A percentile compares a stretch with the other conserved stretches of the same genome.
Conservation (phyloP, 2,113 vertebrate genomes). For the Vireo altiloquus region DNA sequence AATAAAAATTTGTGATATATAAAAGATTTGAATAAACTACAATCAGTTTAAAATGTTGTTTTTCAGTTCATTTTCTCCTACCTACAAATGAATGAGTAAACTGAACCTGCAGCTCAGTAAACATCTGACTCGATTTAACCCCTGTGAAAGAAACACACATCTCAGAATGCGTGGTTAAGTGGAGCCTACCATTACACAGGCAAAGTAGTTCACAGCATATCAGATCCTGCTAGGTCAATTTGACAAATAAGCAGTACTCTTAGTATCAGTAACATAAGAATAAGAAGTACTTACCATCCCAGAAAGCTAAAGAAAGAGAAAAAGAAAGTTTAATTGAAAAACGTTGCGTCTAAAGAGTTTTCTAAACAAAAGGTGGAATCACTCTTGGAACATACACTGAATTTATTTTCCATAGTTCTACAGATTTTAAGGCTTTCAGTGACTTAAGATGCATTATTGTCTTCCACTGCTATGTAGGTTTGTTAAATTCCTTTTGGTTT, state of each 20-base stretch:
- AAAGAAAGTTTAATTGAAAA: not conserved
- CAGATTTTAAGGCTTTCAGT: not conserved
- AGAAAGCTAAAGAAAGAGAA: conserved; percentile 40
- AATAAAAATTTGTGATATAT: not conserved
- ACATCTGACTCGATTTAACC: not conserved
- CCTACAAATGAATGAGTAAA: not conserved
- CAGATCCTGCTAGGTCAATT: not conserved
- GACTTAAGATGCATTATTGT: not conserved
- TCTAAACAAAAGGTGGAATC: not conserved
- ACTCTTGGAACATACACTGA: not conserved
- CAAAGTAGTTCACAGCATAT: not conserved
- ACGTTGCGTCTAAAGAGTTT: not conserved
- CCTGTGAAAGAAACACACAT: not conserved
- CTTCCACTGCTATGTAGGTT: not conserved
- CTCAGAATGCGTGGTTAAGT: not conserved
- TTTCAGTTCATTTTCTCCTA: not conserved
- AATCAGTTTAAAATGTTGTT: not conserved
- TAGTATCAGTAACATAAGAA: not conserved
- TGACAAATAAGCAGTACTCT: not conserved
- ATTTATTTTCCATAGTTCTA: not conserved
- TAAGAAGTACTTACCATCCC: conserved; percentile 41
- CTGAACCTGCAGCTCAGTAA: not conserved
- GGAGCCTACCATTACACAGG: not conserved
- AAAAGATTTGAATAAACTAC: not conserved
- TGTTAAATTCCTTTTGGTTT: not conserved